Conservation (phyloP, 2,113 vertebrate species). For the Tyto alba region DNA sequence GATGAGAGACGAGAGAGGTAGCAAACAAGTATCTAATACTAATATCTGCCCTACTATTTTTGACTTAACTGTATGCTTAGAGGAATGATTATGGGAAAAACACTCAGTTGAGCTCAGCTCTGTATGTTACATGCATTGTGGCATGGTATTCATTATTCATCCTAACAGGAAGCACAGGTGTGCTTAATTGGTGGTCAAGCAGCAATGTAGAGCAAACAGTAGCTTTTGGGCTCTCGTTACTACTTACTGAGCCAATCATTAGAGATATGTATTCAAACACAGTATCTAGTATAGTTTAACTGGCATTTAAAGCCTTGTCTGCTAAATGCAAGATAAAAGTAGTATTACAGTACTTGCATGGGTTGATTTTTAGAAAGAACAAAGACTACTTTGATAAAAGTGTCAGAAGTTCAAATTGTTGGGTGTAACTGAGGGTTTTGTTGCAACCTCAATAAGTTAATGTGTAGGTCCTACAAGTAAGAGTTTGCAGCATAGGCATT, state of each 20-base stretch:
- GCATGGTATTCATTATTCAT: background rate
- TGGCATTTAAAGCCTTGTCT: background rate
- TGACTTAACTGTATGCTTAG: background rate
- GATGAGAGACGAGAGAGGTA: conserved; percentile 81
- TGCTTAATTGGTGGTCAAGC: background rate
- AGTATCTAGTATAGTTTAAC: no score
- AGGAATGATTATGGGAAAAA: background rate
- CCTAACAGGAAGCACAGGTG: rapidly evolving
- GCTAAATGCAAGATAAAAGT: background rate
- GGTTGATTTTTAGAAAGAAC: background rate
- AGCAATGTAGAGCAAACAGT: background rate
- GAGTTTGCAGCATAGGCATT: background rate
- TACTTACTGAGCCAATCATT: background rate
- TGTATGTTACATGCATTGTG: rapidly evolving
- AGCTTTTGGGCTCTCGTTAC: background rate
- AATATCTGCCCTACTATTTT: background rate
- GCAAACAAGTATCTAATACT: background rate
- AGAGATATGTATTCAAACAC: rapidly evolving
- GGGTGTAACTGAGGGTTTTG: background rate
- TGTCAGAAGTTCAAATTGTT: background rate
- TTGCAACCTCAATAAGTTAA: background rate
- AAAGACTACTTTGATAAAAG: background rate
- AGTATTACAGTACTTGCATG: rapidly evolving
- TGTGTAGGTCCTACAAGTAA: background rate
- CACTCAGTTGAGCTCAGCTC: no score